Percentiles rank a stretch among this genome's conserved stretches.
Evolutionary conservation across 1,140 invertebrate species (phyloP).

Genomic region (fruit fly (Drosophila melanogaster)): Release_6_plus_ISO1_MT NT_037436.4:6901001-6901500

Average conservation of each 20-base stretch:
- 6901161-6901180: slow-evolving; percentile 5
- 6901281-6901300: slow-evolving; percentile 83
- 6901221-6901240: slow-evolving; percentile 6
- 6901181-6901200: background rate
- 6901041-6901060: background rate
- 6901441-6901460: slow-evolving; percentile 40
- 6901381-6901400: background rate
- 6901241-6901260: slow-evolving; percentile 74
- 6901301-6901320: slow-evolving; percentile 83
- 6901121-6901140: slow-evolving; percentile 67
- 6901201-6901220: background rate
- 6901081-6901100: slow-evolving; percentile 34
- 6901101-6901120: slow-evolving; percentile 67
- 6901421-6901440: slow-evolving; percentile 79
- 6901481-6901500: slow-evolving; percentile 40
- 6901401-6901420: slow-evolving; percentile 34
- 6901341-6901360: slow-evolving; percentile 80
- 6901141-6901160: slow-evolving; percentile 63
- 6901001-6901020: background rate
- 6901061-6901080: slow-evolving; percentile 1
- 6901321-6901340: slow-evolving; percentile 84
- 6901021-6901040: slow-evolving; percentile 2
- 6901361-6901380: slow-evolving; percentile 4
- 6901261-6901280: slow-evolving; percentile 83
- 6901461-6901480: slow-evolving; percentile 27